Evolutionary conservation across 2,113 vertebrate species (phyloP).

Genomic region (Haplochromis vanheusdeni): DNA sequence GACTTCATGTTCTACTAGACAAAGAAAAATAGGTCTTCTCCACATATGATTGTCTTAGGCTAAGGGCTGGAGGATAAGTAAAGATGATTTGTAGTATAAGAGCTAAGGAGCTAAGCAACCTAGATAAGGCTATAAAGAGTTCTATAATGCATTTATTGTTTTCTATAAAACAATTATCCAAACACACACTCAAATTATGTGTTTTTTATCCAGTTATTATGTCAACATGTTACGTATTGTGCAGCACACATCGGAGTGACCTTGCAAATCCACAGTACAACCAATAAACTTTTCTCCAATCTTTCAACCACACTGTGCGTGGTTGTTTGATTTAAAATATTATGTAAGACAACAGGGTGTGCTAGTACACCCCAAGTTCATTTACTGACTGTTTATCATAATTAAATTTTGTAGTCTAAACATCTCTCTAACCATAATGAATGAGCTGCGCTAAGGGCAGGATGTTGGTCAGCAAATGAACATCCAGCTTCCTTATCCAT

Average conservation of each 20-base stretch:
- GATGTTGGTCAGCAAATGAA: constrained; percentile 67
- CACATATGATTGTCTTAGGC: constrained; percentile 31
- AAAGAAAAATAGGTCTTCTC: not conserved
- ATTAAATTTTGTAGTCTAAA: constrained; percentile 43
- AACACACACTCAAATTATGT: not conserved
- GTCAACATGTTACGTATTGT: not conserved
- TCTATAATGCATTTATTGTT: constrained; percentile 49
- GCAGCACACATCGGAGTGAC: not conserved
- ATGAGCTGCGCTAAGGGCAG: constrained; percentile 57
- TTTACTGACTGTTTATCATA: constrained; percentile 57
- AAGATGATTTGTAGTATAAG: constrained; percentile 50
- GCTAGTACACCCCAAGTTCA: constrained; percentile 14
- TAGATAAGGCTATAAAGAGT: constrained; percentile 31
- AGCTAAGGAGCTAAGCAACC: not conserved
- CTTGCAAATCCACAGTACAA: not conserved
- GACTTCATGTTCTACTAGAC: not conserved
- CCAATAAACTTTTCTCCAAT: not conserved
- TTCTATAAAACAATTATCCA: constrained; percentile 42
- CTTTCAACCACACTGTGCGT: not conserved
- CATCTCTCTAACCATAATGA: constrained; percentile 58
- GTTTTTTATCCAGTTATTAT: not conserved
- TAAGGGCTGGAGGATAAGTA: constrained; percentile 43
- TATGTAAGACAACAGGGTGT: constrained; percentile 7
- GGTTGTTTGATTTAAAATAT: constrained; percentile 12
- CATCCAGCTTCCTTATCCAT: constrained; percentile 43